Conservation (phyloP, 2,797 vertebrate species). For the Epinephelus coioides region DNA sequence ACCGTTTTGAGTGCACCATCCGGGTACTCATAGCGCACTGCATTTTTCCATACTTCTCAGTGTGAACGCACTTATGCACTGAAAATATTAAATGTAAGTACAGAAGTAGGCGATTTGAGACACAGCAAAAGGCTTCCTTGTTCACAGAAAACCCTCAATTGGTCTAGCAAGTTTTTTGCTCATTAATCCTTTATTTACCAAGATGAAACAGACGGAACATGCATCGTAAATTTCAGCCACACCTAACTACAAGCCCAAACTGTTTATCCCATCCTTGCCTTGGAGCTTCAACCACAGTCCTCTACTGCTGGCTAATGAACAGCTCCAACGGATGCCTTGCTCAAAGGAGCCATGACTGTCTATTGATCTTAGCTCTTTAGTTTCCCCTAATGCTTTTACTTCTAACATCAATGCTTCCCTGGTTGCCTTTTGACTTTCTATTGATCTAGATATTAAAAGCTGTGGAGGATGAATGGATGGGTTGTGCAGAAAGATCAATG, state of each 20-base stretch:
- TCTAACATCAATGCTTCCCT: neutral
- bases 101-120: no score
- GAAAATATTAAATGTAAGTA: no score
- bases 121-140: neutral
- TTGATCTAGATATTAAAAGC: constrained; percentile 23
- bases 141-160: neutral
- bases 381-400: neutral
- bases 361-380: neutral
- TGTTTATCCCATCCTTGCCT: constrained; percentile 5
- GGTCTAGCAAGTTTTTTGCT: constrained; percentile 9
- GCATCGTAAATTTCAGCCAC: neutral
- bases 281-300: neutral
- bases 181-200: constrained; percentile 31
- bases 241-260: constrained; percentile 7
- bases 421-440: neutral
- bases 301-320: neutral
- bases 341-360: constrained; percentile 1
- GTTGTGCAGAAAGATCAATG: neutral
- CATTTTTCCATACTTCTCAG: no score
- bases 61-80: no score
- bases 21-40: no score
- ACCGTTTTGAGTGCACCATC: no score
- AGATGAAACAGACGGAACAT: constrained; percentile 14
- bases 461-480: neutral
- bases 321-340: neutral